Evolutionary conservation across 2,888 invertebrate genomes (phyloP).

Genomic region (Ceriagrion tenellum): DNA sequence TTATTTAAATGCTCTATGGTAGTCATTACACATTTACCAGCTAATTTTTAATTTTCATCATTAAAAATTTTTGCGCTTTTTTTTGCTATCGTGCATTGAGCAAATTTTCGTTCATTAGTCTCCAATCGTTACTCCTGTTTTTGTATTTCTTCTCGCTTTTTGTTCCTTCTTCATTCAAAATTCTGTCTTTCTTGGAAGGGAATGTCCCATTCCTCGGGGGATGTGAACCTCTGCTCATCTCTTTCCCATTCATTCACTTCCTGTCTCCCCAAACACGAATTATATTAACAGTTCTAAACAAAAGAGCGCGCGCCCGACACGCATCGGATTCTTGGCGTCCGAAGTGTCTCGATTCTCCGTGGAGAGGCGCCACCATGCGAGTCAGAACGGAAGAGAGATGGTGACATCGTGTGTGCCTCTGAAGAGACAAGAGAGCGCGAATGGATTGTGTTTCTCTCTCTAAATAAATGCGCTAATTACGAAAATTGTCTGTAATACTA

Average conservation of each 20-base stretch:
- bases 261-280: background rate
- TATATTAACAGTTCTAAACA: background rate
- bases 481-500: background rate
- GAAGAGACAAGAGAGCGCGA: background rate
- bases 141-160: too few species aligned
- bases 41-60: too few species aligned
- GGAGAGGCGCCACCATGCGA: slow-evolving; percentile 35
- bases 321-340: background rate
- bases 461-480: background rate
- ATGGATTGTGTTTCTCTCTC: background rate
- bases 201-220: background rate
- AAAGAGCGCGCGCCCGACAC: slow-evolving; percentile 8
- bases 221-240: background rate
- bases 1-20: too few species aligned
- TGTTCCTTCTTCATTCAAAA: background rate
- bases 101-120: too few species aligned
- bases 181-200: background rate
- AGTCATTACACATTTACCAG: too few species aligned
- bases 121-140: too few species aligned
- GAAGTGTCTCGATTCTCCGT: slow-evolving; percentile 22
- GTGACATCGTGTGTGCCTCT: slow-evolving; percentile 33
- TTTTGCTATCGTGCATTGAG: too few species aligned
- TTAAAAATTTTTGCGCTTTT: too few species aligned
- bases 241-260: too few species aligned
- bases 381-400: background rate